phyloP scores from a whole-genome alignment of 2,797 vertebrate species.

The Acipenser oxyrinchus region DNA sequence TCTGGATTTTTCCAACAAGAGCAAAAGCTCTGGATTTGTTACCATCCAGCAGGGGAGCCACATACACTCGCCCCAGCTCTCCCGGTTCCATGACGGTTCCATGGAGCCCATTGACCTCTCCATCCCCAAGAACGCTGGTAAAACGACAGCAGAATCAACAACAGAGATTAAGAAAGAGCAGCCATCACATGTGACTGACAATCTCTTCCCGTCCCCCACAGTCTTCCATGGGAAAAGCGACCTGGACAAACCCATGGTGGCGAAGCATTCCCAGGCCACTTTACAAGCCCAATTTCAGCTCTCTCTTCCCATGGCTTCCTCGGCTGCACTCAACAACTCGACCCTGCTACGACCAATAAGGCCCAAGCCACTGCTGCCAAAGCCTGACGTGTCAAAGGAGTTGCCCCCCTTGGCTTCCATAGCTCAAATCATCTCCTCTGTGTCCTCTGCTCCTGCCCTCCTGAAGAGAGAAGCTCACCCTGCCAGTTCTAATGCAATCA shows the following conservation, averaged over 20 bases:
- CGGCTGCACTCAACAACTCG: constrained; percentile 49
- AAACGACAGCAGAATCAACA: constrained; percentile 37
- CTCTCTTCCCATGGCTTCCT: constrained; percentile 56
- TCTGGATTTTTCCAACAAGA: constrained; percentile 80
- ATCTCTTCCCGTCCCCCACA: constrained; percentile 23
- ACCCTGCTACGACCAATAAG: constrained; percentile 52
- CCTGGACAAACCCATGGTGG: constrained; percentile 43
- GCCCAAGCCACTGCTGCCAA: constrained; percentile 76
- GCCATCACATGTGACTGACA: constrained; percentile 32
- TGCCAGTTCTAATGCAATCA: background rate
- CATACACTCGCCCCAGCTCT: constrained; percentile 37
- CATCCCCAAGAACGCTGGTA: constrained; percentile 65
- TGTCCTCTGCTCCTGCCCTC: constrained; percentile 78
- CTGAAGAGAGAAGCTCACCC: constrained; percentile 65
- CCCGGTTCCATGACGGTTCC: constrained; percentile 50
- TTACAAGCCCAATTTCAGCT: constrained; percentile 57
- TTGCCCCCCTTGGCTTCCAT: constrained; percentile 89
- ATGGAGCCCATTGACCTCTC: constrained; percentile 87
- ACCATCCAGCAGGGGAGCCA: constrained; percentile 71
- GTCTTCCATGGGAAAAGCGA: constrained; percentile 37
- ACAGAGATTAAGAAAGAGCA: constrained; percentile 55
- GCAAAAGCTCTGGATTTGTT: constrained; percentile 47
- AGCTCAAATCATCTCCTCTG: constrained; percentile 93
- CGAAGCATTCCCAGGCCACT: constrained; percentile 46
- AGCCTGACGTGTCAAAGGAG: constrained; percentile 68